A percentile compares a stretch with the other conserved stretches of the same genome.
These are phyloP conservation scores for Puffinus mauretanicus DNA, from an alignment of 2,113 vertebrate genomes.

Conservation along the genomic window DNA sequence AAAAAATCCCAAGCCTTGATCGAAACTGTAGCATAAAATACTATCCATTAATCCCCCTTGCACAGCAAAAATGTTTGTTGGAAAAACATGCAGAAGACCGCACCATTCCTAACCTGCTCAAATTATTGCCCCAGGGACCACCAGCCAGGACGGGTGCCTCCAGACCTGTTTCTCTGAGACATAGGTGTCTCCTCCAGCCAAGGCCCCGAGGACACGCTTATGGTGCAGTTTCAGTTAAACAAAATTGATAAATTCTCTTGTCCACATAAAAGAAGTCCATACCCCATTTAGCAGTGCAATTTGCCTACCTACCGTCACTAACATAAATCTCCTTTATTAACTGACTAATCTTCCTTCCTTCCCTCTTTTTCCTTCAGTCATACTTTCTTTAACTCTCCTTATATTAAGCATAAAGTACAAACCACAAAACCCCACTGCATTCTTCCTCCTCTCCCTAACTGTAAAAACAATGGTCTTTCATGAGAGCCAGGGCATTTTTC, in stretches of 20 bases:
- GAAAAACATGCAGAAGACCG: not conserved
- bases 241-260: constrained; percentile 65
- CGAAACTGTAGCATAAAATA: not conserved
- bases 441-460: constrained; percentile 13
- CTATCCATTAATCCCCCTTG: not conserved
- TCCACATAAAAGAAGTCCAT: constrained; percentile 63
- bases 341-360: constrained; percentile 62
- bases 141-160: not conserved
- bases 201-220: not conserved
- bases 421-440: constrained; percentile 13
- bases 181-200: constrained; percentile 18
- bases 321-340: constrained; percentile 69
- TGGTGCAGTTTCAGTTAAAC: constrained; percentile 34
- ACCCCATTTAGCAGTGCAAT: constrained; percentile 69
- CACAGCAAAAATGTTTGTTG: not conserved
- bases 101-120: fast-evolving
- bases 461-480: not conserved
- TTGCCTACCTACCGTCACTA: constrained; percentile 54
- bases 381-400: constrained; percentile 35
- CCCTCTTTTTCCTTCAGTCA: constrained; percentile 19
- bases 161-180: not conserved
- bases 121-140: not conserved
- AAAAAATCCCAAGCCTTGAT: not conserved
- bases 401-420: constrained; percentile 34
- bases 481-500: not conserved